Evolutionary conservation across 2,888 invertebrate genomes (phyloP), one percentile per base, ranked within the genome.

Genomic region (Xylophagus ater): DNA sequence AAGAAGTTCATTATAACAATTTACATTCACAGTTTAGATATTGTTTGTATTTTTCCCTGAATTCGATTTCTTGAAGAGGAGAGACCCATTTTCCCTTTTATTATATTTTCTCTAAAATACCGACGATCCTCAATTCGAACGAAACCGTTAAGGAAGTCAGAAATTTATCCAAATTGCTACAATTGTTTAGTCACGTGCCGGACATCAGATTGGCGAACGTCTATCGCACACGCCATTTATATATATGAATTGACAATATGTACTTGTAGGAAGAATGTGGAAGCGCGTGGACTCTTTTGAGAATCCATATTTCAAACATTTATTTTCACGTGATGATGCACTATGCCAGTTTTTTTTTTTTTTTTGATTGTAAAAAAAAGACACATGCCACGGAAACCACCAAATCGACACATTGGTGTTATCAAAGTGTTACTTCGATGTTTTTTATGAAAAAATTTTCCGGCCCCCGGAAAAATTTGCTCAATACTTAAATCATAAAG

Each of bases 101-200:
- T n/a, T n/a, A n/a, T n/a, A n/a, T n/a, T n/a, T n/a, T n/a, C n/a
- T n/a, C n/a, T n/a, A n/a, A n/a, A n/a, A n/a, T n/a, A n/a, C n/a
- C n/a, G n/a, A n/a, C 31, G 21, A 13, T 23, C 17, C 25, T 25
- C 15, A 5, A 14, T 23, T 13, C 21, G 14, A 17, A 37, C 12
- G 28, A 13, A 7, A 23, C 10, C 31, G 13, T 43, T 40, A 43
- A 47, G 47, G 45, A 47, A 45, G 46, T 46, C 42, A 44, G 47
- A 49, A 47, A 48, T 48, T 50, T 49, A 47, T 37, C 49, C 51
- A 53, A 54, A 54, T 53, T 55, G 53, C 52, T 49, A 48, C 53
- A 49, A 54, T 55, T 61, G 58, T 55, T 51, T 29, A 48, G 52
- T 21, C 59, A 58, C 59, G 60, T 60, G 60, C 46, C 54, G 34